These are phyloP conservation scores for Typhlomys cinereus DNA, from an alignment of 2,113 vertebrate species.

Conservation along the genomic window DNA sequence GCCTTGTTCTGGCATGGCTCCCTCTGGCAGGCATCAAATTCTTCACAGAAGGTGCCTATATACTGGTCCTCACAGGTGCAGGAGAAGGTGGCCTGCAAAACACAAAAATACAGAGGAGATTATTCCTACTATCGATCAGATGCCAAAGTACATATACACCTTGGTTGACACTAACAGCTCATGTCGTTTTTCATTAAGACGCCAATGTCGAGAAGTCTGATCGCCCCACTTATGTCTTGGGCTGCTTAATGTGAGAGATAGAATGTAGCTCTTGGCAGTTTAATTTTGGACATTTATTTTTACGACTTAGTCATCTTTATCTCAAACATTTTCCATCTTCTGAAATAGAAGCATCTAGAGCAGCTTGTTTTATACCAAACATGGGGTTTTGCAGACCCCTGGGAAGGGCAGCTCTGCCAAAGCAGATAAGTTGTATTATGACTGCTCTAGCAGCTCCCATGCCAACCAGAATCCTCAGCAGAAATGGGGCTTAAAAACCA, in stretches of 20 bases:
- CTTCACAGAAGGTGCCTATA: conserved; percentile 93
- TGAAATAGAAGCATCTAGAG: conserved; percentile 35
- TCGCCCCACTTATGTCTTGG: neutral
- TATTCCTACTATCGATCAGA: too few species aligned
- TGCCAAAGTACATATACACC: neutral
- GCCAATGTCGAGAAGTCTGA: neutral
- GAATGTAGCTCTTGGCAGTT: neutral
- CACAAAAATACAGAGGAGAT: conserved; percentile 3
- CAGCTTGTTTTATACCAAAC: conserved; percentile 4
- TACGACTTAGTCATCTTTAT: conserved; percentile 8
- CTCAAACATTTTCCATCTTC: neutral
- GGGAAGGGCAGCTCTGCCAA: conserved; percentile 11
- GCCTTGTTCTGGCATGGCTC: conserved; percentile 92
- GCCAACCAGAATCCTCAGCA: neutral
- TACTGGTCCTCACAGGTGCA: conserved; percentile 93
- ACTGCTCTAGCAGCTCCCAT: neutral
- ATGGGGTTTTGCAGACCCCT: neutral
- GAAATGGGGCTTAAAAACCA: fast-evolving
- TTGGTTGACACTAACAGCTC: neutral
- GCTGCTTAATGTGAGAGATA: neutral
- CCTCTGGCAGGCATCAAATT: conserved; percentile 93
- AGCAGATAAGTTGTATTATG: neutral
- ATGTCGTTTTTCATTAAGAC: neutral
- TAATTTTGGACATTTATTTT: conserved; percentile 31
- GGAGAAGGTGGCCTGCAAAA: conserved; percentile 93